These are phyloP conservation scores for Thereva unica DNA, from an alignment of 2,888 invertebrate species.

Conservation along the genomic window DNA sequence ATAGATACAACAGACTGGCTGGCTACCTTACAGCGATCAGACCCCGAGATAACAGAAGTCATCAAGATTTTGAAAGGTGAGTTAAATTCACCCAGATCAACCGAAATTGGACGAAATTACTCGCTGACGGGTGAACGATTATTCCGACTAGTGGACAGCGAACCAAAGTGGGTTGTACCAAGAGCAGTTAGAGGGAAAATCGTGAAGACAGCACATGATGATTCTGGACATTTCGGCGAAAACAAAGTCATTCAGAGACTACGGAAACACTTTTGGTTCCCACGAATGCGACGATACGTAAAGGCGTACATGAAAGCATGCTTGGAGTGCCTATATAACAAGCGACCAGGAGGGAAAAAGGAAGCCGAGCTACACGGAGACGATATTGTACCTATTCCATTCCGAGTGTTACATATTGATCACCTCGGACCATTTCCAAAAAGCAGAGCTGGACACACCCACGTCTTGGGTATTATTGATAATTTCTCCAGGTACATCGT, in stretches of 20 bases:
- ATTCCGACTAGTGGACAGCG: too few relatives aligned
- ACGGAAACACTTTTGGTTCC: slow-evolving; percentile 9
- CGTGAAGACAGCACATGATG: slow-evolving; percentile 5
- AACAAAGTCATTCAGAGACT: not conserved
- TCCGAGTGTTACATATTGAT: slow-evolving; percentile 6
- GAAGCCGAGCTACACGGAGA: not conserved
- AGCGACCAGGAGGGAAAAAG: slow-evolving; percentile 2
- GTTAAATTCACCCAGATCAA: too few relatives aligned
- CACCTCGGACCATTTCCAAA: slow-evolving; percentile 7
- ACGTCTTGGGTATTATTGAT: slow-evolving; percentile 2
- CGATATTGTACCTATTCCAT: not conserved
- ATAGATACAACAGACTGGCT: too few relatives aligned
- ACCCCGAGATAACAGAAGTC: too few relatives aligned
- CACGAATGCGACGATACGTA: slow-evolving; percentile 10
- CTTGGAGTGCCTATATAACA: slow-evolving; percentile 3
- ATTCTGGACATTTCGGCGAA: slow-evolving; percentile 2
- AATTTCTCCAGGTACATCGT: slow-evolving; percentile 2
- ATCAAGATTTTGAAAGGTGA: too few relatives aligned
- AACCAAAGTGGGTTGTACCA: slow-evolving; percentile 20
- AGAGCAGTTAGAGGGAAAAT: slow-evolving; percentile 6
- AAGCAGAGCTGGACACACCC: not conserved
- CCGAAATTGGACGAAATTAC: too few relatives aligned
- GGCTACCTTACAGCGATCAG: too few relatives aligned
- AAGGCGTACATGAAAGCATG: slow-evolving; percentile 6
- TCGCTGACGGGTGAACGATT: too few relatives aligned